Evolutionary conservation across 1,140 invertebrate genomes (phyloP), one percentile per base, ranked within the genome.

Genomic region (Globodera rostochiensis): DNA sequence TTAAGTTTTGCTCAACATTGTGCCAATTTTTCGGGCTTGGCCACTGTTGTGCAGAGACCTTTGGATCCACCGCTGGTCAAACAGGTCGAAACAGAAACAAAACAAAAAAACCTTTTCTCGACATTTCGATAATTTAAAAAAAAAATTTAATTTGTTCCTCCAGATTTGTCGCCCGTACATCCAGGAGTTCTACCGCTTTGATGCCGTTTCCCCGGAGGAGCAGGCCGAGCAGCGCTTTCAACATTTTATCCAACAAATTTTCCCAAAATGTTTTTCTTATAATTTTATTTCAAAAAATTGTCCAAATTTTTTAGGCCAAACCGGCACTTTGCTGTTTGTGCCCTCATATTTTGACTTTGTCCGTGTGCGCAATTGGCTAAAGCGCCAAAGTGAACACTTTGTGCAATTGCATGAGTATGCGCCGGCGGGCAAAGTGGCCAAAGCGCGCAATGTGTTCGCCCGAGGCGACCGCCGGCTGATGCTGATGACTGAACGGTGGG

Each of bases 291-390:
- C 46, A 47, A 78, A 78, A 6, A 60, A 13, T n/a, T 25, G 25
- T 50, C 50, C 0, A 4, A 76, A 13, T 57, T 21, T 67, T 53
- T n/a, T 21, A 78, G 77, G 77, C 25, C 73, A 87, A 45, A 47
- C 46, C 13, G 95, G 96, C 87, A 96, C 95, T 0, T 88, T 98
- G 57, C 94, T 99, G 69, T 98, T 94, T 91, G 92, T 98, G 66
- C 94, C 96, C 0, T 96, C 94, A 60, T 99, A 98, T 90, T 98
- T 96, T 89, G 97, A 98, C 91, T 99, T 93, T 91, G 94, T 98
- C 0, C 92, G 94, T 82, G 87, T 99, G 45, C 91, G 96, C 82
- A 98, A 98, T 91, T 94, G 95, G 90, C 95, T 98, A 85, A 86
- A 85, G 49, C 86, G 87, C 36, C 85, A 88, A 47, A 45, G 57